Conservation (phyloP, 2,888 invertebrate genomes). For the Exocentrus adspersus region DNA sequence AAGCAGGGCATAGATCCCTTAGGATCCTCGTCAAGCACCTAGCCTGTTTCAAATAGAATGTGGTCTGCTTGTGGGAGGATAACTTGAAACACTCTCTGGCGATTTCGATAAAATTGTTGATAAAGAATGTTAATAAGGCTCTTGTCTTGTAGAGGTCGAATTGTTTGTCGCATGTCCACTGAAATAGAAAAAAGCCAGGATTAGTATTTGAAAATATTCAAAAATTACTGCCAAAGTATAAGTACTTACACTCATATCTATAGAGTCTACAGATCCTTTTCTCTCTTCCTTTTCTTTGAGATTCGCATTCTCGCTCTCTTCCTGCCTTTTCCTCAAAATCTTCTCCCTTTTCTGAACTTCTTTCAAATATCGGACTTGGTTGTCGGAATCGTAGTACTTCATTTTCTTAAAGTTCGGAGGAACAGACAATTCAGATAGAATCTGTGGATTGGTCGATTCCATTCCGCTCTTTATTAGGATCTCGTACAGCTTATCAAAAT, state of each 20-base stretch:
- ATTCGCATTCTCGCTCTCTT: constrained; percentile 43
- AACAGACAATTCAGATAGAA: constrained; percentile 17
- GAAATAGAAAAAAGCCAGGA: constrained; percentile 36
- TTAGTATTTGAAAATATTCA: not conserved
- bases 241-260: constrained; percentile 68
- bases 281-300: constrained; percentile 41
- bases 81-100: constrained; percentile 72
- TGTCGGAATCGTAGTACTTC: constrained; percentile 33
- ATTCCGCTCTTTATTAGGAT: constrained; percentile 42
- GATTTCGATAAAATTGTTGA: constrained; percentile 78
- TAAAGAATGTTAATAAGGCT: constrained; percentile 75
- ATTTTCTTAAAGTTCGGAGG: constrained; percentile 18
- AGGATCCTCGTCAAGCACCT: constrained; percentile 72
- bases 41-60: constrained; percentile 77
- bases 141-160: constrained; percentile 71
- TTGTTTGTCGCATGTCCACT: constrained; percentile 57
- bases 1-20: constrained; percentile 67
- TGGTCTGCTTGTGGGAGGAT: constrained; percentile 70
- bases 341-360: constrained; percentile 41
- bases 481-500: constrained; percentile 49
- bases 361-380: constrained; percentile 36
- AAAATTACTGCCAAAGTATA: too few species aligned
- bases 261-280: constrained; percentile 61
- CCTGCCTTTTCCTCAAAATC: constrained; percentile 27
- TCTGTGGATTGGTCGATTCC: constrained; percentile 18